Evolutionary conservation across 30 jellyfish, hydroid and myxozoan genomes (phyloP).

Genomic region (Sanderia malayensis): DNA sequence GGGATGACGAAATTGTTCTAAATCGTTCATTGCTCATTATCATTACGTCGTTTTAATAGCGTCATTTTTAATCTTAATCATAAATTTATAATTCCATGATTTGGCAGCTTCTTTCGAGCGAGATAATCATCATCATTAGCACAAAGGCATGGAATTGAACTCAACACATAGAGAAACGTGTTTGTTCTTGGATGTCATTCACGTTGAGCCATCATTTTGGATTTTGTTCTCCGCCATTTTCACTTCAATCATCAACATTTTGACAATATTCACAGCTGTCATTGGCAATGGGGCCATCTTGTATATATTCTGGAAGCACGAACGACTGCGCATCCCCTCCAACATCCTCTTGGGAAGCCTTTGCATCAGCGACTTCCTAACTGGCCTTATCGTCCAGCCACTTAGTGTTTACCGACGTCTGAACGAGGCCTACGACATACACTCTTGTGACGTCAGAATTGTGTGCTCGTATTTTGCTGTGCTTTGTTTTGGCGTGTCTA

Average conservation of each 20-base stretch:
- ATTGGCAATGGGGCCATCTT: slow-evolving; percentile 10
- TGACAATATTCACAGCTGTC: slow-evolving; percentile 11
- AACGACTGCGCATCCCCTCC: slow-evolving; percentile 33
- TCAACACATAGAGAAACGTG: slow-evolving; percentile 1
- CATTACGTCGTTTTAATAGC: too few species aligned
- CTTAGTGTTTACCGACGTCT: slow-evolving; percentile 27
- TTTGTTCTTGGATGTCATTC: neutral
- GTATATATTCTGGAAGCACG: slow-evolving; percentile 18
- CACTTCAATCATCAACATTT: slow-evolving; percentile 14
- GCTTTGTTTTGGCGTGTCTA: slow-evolving; percentile 38
- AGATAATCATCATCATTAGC: too few species aligned
- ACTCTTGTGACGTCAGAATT: slow-evolving; percentile 7
- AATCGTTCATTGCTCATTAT: too few species aligned
- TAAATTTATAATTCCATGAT: too few species aligned
- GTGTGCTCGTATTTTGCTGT: slow-evolving; percentile 24
- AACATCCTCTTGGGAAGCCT: slow-evolving; percentile 59
- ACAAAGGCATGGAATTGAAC: slow-evolving; percentile 16
- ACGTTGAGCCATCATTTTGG: slow-evolving; percentile 4
- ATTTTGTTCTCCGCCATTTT: slow-evolving; percentile 15
- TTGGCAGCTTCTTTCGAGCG: too few species aligned
- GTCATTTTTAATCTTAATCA: too few species aligned
- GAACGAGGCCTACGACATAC: slow-evolving; percentile 25
- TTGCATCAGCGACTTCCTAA: slow-evolving; percentile 58
- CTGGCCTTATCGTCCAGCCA: slow-evolving; percentile 46
- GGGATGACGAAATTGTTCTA: too few species aligned